phyloP scores from a whole-genome alignment of 1,140 invertebrate species.

The Chironomus tepperi region DNA sequence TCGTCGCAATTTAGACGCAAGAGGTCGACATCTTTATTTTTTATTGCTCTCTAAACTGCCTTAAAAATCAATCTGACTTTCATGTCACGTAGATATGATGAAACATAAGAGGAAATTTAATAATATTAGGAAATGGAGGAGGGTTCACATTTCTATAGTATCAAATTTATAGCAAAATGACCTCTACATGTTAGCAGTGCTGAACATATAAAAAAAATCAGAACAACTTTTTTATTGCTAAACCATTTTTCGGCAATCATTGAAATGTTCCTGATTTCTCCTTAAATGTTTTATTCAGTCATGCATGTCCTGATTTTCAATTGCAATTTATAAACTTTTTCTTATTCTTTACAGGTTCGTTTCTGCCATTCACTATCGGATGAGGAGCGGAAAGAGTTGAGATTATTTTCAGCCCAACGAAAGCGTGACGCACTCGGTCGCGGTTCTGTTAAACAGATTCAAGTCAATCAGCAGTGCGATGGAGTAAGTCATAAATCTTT shows the following conservation, averaged over 20 bases:
- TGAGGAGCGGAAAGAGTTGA: slow-evolving; percentile 84
- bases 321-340: background rate
- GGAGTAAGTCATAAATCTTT: slow-evolving; percentile 54
- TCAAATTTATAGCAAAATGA: no score
- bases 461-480: slow-evolving; percentile 58
- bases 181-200: background rate
- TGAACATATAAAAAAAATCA: background rate
- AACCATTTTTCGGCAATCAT: slow-evolving; percentile 7
- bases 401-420: slow-evolving; percentile 84
- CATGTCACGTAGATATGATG: slow-evolving; percentile 12
- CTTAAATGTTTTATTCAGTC: background rate
- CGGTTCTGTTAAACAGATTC: slow-evolving; percentile 75
- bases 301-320: slow-evolving; percentile 16
- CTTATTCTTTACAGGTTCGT: slow-evolving; percentile 50
- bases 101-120: slow-evolving; percentile 22
- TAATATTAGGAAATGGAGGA: background rate
- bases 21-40: background rate
- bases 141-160: no score
- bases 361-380: slow-evolving; percentile 90
- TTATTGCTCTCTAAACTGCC: background rate
- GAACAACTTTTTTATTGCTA: slow-evolving; percentile 15
- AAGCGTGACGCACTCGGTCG: slow-evolving; percentile 89
- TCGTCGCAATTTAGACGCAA: background rate
- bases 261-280: background rate
- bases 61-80: background rate